phyloP scores from a whole-genome alignment of 2,888 invertebrate species.

The Sacculina carcini region DNA sequence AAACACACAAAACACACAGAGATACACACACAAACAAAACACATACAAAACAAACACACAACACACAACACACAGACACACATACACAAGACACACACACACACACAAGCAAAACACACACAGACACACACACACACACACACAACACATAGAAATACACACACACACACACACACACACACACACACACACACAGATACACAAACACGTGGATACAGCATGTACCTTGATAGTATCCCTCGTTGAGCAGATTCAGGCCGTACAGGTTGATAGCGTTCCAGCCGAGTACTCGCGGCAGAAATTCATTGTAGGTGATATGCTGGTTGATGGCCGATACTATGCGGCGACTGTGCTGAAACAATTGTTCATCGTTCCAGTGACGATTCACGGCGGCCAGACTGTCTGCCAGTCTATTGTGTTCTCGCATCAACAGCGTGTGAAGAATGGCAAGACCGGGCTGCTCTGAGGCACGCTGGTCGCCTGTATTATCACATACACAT shows the following conservation, averaged over 20 bases:
- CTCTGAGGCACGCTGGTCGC: constrained; percentile 72
- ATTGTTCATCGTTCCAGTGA: constrained; percentile 60
- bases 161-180: too few relatives aligned
- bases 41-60: too few relatives aligned
- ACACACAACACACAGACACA: too few relatives aligned
- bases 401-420: constrained; percentile 68
- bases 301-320: constrained; percentile 63
- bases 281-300: constrained; percentile 64
- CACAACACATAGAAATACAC: too few relatives aligned
- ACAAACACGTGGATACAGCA: too few relatives aligned
- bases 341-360: constrained; percentile 53
- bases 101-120: too few relatives aligned
- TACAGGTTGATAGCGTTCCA: constrained; percentile 69
- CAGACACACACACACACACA: too few relatives aligned
- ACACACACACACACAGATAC: too few relatives aligned
- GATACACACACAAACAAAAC: too few relatives aligned
- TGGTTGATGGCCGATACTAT: constrained; percentile 51
- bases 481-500: constrained; percentile 19
- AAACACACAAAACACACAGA: too few relatives aligned
- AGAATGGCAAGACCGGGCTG: constrained; percentile 67
- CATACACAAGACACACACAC: neutral
- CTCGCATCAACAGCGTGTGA: constrained; percentile 63
- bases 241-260: constrained; percentile 50
- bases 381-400: constrained; percentile 52
- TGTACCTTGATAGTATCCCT: constrained; percentile 41